Evolutionary conservation across 2,888 invertebrate species (phyloP), one percentile per base, ranked within the genome.

Genomic region (Macaria notata): DNA sequence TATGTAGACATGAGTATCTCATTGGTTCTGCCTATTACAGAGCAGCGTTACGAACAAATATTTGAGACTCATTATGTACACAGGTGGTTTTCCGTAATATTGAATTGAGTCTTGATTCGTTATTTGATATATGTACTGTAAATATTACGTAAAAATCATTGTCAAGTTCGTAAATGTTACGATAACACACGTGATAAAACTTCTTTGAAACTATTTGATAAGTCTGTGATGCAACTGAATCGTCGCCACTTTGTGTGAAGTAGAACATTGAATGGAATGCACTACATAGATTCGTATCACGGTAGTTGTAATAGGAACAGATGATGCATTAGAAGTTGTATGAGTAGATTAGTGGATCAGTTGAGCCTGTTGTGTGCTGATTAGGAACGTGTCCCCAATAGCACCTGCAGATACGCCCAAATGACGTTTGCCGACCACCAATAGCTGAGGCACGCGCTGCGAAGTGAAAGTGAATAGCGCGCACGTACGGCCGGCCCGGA

Each of bases 391-490:
- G 78, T 71, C 73, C 75, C 72, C 73, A 75, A 76, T 75, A 71
- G 62, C 64, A 69, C 70, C 68, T 65, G 69, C 63, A 72, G 77
- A 75, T 71, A 73, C 75, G 71, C 68, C 71, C 70, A 74, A 78
- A 78, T 76, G 74, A 66, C 72, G 75, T 75, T 71, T 73, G 73
- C 66, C 68, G 67, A 73, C 68, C 74, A 76, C 76, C 77, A 78
- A 78, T 79, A 79, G 83, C 78, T 76, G 74, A 78, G 78, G 83
- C 81, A 79, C 82, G 84, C 83, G 80, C 76, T 76, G 75, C 74
- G 78, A 88, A 90, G 90, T 90, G 90, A 90, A 91, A 90, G 90
- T 91, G 88, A 88, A 85, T 76, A 82, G 77, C 78, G 83, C 83
- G 84, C 88, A 88, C 88, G 88, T 86, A 88, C 87, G 76, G 73